Base-by-base conservation (phyloP, 2,113 vertebrate species). In the Maccullochella peelii region DNA sequence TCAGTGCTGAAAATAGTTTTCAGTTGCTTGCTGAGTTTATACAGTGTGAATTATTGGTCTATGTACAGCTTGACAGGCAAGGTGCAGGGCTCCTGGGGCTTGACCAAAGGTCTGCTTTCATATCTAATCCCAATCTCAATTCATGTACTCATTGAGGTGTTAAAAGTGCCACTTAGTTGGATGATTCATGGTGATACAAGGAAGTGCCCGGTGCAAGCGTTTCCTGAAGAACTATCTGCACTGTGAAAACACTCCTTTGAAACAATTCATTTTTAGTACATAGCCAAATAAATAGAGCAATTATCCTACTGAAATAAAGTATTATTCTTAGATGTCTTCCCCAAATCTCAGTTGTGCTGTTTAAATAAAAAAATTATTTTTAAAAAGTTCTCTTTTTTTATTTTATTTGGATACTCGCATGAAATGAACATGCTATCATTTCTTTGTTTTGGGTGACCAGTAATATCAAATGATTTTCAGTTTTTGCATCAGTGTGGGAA, bases 61-160 rank as follows among this genome's bases (percentile, higher is more conserved):
- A 10, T 25, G 65, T 16, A 25, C 40, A 25, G 11, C 14, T 25
- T 44, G 25, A 79, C 6, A 16, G 25, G 44, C 33, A 62, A 36
- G 42, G n/a, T 74, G 55, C 14, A 6, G 14, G 66, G 49, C 49
- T 73, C 27, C 42, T 2, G 8, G 0, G n/a, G 10, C 15, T 42
- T 50, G 27, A 50, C 23, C 44, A 62, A 71, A 54, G 47, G 50
- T 73, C 16, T 70, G 38, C 27, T 63, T 47, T 75, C 16, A 44
- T 33, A 23, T 70, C 57, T 25, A 25, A 58, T 77, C 27, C 25
- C 18, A 54, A 47, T 55, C 8, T 57, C 38, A n/a, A 6, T 61
- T 47, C 7, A 57, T 40, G n/a, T 33, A 47, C 36, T 44, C 18
- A 7, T 18, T 65, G 25, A 59, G 65, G 40, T 49, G 8, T 58